A percentile compares a stretch with the other conserved stretches of the same genome.
Conservation (phyloP, 2,888 invertebrate genomes). For the Tenthredo scrophulariae region DNA sequence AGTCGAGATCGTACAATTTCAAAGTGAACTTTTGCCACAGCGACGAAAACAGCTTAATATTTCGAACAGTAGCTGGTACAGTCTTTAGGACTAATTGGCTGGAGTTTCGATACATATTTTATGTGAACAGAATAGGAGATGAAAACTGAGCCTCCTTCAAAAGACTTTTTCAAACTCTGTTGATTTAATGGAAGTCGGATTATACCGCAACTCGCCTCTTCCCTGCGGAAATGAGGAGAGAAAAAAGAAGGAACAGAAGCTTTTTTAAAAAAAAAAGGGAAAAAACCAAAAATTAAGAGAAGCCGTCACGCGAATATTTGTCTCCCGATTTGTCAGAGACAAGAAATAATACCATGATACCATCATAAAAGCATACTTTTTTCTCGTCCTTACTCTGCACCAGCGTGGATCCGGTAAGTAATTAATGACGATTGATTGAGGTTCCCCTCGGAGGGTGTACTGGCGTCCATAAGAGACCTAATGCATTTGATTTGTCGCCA, state of each 20-base stretch:
- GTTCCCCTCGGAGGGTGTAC: constrained; percentile 4
- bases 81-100: constrained; percentile 6
- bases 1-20: neutral
- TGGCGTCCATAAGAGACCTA: neutral
- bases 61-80: neutral
- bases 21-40: neutral
- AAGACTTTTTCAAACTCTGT: neutral
- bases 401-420: constrained; percentile 9
- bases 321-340: constrained; percentile 31
- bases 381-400: neutral
- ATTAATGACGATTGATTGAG: constrained; percentile 53
- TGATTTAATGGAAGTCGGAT: neutral
- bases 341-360: neutral
- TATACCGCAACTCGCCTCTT: neutral
- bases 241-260: neutral
- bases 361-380: neutral
- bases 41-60: neutral
- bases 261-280: neutral
- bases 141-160: constrained; percentile 2
- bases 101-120: constrained; percentile 3
- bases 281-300: neutral
- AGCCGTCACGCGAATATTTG: neutral
- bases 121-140: neutral
- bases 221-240: neutral
- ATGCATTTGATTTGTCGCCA: constrained; percentile 40